Percentiles rank a stretch among this genome's conserved stretches.
Conservation (phyloP, 35 echinoderm and acorn worm genomes). For the Antedon bifida region DNA sequence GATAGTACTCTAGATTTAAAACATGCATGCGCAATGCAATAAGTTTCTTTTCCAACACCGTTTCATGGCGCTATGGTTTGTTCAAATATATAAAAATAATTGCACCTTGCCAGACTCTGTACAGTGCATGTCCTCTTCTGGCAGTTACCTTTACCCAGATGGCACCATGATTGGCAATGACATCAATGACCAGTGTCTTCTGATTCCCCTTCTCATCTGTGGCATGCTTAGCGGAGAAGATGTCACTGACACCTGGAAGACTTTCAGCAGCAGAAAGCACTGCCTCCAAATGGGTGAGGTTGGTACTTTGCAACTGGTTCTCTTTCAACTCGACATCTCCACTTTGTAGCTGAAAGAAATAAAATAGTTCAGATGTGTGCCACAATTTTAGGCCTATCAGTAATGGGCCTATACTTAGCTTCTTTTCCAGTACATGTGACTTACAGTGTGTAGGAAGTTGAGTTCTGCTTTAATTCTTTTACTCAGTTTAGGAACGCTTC, state of each 20-base stretch:
- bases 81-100: too few species aligned
- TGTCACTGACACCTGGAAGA: conserved; percentile 42
- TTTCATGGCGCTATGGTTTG: too few species aligned
- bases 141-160: conserved; percentile 89
- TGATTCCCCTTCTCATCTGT: conserved; percentile 7
- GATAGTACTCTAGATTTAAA: background rate
- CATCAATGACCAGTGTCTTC: conserved; percentile 49
- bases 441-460: conserved; percentile 56
- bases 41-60: too few species aligned
- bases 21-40: background rate
- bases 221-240: conserved; percentile 49
- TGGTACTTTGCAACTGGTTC: conserved; percentile 72
- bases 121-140: conserved; percentile 68
- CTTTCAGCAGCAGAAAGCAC: conserved; percentile 52
- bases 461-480: conserved; percentile 76
- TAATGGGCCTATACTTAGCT: too few species aligned
- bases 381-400: background rate
- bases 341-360: conserved; percentile 22
- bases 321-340: conserved; percentile 41
- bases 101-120: conserved; percentile 74
- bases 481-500: conserved; percentile 51
- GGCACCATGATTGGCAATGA: conserved; percentile 50
- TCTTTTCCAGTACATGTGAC: background rate
- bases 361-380: background rate
- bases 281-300: conserved; percentile 74